A percentile compares a stretch with the other conserved stretches of the same genome.
Conservation (phyloP, 2,113 vertebrate genomes). For the Rana temporaria region DNA sequence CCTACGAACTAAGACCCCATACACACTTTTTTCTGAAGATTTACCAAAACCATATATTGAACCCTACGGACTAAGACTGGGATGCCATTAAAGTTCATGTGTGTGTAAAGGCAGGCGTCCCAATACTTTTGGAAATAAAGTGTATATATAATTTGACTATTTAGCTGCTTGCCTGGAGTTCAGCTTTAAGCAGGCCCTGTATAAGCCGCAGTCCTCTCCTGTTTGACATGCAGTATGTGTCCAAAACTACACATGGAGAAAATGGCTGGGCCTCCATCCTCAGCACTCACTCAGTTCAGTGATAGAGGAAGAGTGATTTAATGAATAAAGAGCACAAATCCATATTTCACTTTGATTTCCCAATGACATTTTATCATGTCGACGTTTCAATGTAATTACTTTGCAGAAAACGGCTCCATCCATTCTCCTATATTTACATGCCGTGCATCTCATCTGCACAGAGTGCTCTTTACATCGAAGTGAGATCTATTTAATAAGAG, state of each 20-base stretch:
- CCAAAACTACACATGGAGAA: background rate
- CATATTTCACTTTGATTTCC: background rate
- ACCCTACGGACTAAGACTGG: too few relatives aligned
- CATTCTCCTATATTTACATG: background rate
- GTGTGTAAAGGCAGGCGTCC: too few relatives aligned
- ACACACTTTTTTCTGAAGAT: too few relatives aligned
- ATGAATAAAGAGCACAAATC: background rate
- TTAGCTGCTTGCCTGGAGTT: too few relatives aligned
- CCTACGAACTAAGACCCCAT: too few relatives aligned
- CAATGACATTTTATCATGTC: background rate
- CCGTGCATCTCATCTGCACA: too few relatives aligned
- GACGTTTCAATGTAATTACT: constrained; percentile 11
- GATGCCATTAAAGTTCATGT: too few relatives aligned
- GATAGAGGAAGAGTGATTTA: background rate
- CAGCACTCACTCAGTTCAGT: background rate
- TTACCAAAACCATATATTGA: too few relatives aligned
- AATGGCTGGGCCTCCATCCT: background rate
- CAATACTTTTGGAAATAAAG: too few relatives aligned
- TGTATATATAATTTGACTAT: too few relatives aligned
- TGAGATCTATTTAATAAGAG: too few relatives aligned
- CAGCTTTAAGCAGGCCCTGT: background rate
- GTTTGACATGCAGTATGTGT: background rate
- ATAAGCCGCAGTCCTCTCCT: background rate
- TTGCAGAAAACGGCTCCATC: background rate
- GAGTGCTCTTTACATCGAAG: too few relatives aligned